Conservation (phyloP, 2,113 vertebrate genomes). For the Campylomormyrus numenius region DNA sequence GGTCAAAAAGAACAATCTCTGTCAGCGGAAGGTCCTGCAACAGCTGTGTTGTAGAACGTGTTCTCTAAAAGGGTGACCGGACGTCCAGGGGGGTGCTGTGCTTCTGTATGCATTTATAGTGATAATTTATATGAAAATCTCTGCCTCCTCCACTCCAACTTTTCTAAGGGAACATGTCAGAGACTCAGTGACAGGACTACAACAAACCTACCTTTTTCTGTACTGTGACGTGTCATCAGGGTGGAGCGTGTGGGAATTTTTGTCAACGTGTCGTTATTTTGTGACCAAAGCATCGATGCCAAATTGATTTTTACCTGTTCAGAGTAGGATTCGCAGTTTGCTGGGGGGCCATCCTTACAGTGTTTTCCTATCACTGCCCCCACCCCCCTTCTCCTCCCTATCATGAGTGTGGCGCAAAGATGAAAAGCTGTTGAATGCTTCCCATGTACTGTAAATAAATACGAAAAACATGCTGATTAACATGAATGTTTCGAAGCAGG, state of each 20-base stretch:
- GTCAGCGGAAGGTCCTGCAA: constrained; percentile 96
- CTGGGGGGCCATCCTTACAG: constrained; percentile 7
- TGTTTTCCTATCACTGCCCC: constrained; percentile 34
- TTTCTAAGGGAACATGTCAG: constrained; percentile 70
- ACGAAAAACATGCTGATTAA: constrained; percentile 31
- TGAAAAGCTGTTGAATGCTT: constrained; percentile 44
- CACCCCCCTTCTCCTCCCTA: constrained; percentile 37
- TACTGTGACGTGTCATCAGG: constrained; percentile 76
- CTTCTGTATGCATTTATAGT: constrained; percentile 53
- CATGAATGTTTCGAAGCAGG: constrained; percentile 16
- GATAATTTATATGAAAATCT: constrained; percentile 74
- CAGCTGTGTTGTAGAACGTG: constrained; percentile 99
- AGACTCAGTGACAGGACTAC: constrained; percentile 89
- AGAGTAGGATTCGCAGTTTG: constrained; percentile 16
- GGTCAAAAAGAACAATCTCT: constrained; percentile 99
- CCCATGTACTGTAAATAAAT: constrained; percentile 55
- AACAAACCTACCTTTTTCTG: constrained; percentile 97
- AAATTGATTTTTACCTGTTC: constrained; percentile 70
- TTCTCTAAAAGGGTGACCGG: constrained; percentile 90
- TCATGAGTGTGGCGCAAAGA: constrained; percentile 33
- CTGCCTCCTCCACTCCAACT: constrained; percentile 54
- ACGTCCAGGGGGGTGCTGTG: constrained; percentile 49
- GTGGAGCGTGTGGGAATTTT: constrained; percentile 78
- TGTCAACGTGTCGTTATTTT: constrained; percentile 81
- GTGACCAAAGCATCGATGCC: constrained; percentile 99